Conservation (phyloP, 37 sponge, comb jelly and placozoan genomes). For the Agelas oroides region DNA sequence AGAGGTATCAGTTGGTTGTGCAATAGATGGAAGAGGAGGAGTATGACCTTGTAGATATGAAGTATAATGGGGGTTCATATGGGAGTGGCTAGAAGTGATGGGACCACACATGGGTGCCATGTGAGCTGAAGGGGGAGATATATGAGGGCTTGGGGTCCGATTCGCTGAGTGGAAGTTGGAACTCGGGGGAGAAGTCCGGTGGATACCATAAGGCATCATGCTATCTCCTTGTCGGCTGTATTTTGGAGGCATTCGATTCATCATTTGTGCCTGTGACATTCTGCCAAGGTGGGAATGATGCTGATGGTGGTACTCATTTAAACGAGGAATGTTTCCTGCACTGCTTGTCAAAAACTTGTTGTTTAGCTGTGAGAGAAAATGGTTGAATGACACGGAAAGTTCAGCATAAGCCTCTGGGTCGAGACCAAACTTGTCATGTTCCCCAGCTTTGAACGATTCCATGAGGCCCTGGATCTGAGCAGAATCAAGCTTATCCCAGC, state of each 20-base stretch:
- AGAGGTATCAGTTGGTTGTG: conserved; percentile 1
- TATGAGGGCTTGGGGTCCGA: conserved; percentile 29
- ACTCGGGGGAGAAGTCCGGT: conserved; percentile 7
- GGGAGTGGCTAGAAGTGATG: conserved; percentile 2
- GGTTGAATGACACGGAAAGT: conserved; percentile 63
- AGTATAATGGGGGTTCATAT: background rate
- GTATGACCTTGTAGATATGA: background rate
- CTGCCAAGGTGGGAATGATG: background rate
- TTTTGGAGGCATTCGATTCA: background rate
- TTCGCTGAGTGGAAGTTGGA: background rate
- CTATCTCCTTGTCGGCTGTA: background rate
- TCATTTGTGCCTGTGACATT: background rate
- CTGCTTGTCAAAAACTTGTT: conserved; percentile 15
- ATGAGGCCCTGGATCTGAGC: conserved; percentile 58
- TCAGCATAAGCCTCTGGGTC: conserved; percentile 48
- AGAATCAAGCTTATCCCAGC: conserved; percentile 63
- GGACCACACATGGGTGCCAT: background rate
- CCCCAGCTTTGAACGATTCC: conserved; percentile 57
- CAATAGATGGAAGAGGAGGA: background rate
- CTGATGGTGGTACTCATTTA: conserved; percentile 32
- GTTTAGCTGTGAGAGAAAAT: conserved; percentile 60
- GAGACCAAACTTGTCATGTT: conserved; percentile 62
- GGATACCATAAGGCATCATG: background rate
- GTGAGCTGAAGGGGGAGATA: background rate
- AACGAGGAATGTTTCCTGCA: background rate